Percentiles rank a stretch among this genome's conserved stretches.
Conservation (phyloP, 1,140 invertebrate genomes). For the Ceratosolen solmsi region DNA sequence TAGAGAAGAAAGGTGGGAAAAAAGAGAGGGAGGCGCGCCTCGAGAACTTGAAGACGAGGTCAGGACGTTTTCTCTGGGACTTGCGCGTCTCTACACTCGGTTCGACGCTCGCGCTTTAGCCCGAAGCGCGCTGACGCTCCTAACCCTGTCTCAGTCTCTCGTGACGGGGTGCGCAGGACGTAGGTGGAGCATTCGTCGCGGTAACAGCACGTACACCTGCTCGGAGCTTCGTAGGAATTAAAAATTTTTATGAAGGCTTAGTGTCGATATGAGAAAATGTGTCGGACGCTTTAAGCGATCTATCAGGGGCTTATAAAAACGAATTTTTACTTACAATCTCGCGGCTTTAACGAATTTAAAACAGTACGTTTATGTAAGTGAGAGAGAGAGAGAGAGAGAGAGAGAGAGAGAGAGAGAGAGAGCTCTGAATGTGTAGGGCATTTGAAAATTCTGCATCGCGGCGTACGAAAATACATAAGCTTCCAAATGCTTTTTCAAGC, state of each 20-base stretch:
- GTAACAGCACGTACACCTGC: neutral
- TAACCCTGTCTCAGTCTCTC: conserved; percentile 23
- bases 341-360: neutral
- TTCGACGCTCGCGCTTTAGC: conserved; percentile 20
- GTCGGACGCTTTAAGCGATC: neutral
- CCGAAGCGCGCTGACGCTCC: neutral
- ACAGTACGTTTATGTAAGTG: neutral
- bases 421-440: neutral
- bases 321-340: neutral
- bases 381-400: no score
- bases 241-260: no score
- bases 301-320: neutral
- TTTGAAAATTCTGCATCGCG: neutral
- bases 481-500: neutral
- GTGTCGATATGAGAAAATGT: neutral
- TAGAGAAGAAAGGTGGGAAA: neutral
- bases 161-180: conserved; percentile 6
- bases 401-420: neutral
- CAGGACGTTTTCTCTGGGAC: conserved; percentile 29
- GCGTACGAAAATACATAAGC: neutral
- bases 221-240: neutral
- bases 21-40: conserved; percentile 1
- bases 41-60: conserved; percentile 24
- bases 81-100: conserved; percentile 20
- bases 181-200: neutral